A percentile compares a stretch with the other conserved stretches of the same genome.
Conservation (phyloP, 2,888 invertebrate species). For the Chaetoderma sp. region DNA sequence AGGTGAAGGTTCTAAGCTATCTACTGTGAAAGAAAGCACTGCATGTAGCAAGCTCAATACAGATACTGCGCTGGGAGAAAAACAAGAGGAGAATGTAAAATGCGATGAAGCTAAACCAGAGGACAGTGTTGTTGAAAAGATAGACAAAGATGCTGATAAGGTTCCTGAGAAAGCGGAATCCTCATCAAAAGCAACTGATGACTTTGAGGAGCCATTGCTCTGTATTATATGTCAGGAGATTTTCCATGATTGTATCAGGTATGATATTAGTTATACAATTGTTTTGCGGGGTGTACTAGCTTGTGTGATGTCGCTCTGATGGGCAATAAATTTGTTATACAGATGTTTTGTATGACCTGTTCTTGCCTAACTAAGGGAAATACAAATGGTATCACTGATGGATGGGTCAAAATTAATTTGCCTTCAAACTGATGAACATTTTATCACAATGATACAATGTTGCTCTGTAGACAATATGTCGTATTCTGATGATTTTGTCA, state of each 20-base stretch:
- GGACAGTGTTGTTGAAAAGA: background rate
- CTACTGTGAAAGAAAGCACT: background rate
- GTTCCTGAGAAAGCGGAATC: background rate
- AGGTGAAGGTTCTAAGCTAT: no score
- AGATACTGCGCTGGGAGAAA: background rate
- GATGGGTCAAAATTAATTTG: no score
- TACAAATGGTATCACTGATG: no score
- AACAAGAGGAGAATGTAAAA: background rate
- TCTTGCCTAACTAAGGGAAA: no score
- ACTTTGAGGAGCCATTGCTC: conserved; percentile 58
- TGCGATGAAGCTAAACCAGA: background rate
- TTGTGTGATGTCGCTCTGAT: background rate
- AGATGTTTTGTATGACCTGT: no score
- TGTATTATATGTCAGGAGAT: conserved; percentile 68
- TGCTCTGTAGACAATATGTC: no score
- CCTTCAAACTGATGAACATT: no score
- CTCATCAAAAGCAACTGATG: conserved; percentile 42
- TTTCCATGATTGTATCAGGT: conserved; percentile 68
- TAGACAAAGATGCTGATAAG: conserved; percentile 5
- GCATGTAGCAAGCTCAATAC: background rate
- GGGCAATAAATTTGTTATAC: no score
- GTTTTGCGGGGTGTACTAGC: no score
- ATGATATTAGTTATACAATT: no score
- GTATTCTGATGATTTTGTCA: no score
- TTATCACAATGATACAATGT: no score